Evolutionary conservation across 2,888 invertebrate species (phyloP), one percentile per base, ranked within the genome.

Genomic region (Diploptera punctata): DNA sequence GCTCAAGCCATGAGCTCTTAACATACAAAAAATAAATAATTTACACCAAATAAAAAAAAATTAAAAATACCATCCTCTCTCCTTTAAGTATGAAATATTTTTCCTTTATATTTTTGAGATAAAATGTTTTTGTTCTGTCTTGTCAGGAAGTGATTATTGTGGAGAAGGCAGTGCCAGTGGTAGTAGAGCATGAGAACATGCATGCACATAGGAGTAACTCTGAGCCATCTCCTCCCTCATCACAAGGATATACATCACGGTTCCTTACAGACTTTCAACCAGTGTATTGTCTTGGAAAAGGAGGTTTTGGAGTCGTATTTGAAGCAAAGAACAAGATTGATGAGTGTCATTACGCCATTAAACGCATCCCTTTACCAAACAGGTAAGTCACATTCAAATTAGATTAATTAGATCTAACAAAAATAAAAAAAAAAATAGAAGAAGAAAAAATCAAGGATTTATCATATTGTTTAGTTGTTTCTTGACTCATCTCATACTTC

Each of bases 291-390:
- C 84, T 97, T 18, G 97, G 97, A 0, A 89, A 89, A 77, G 99
- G 99, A 21, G 99, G 98, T 0, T 99, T 98, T 83, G 99, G 99
- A 0, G 92, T 98, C 1, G 99, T 99, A 0, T 98, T 98, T 81
- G 94, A 98, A 81, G 97, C 95, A 0, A 90, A 89, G 80, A 97
- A 98, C 82, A 95, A 94, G 81, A 90, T 98, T 71, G 99, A 99
- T 81, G 95, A 97, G 79, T 93, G 95, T 77, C 89, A 90, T 74
- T 99, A 99, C 83, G 99, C 99, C 5, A 92, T 99, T 0, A 99
- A 99, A 84, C 87, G 98, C 79, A 98, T 98, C 70, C 90, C 92
- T 0, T 83, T 99, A 71, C 94, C 97, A 1, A 91, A 89, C 76
- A 87, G 87, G 91, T 91, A 80, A 80, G 83, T 57, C 38, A 38